Conservation (phyloP, 2,888 invertebrate genomes). For the Orchestes rusci region DNA sequence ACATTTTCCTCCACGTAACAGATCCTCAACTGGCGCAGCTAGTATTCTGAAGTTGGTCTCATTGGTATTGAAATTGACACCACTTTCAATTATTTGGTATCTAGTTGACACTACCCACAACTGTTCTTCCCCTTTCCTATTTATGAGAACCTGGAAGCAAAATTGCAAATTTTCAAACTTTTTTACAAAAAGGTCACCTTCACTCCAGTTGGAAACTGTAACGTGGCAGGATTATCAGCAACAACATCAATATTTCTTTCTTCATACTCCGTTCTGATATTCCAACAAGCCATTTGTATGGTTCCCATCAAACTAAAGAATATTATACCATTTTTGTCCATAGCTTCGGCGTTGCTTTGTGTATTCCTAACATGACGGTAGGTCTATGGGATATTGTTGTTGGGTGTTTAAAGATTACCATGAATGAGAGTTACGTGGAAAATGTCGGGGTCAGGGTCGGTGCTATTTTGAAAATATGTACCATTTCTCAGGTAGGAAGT, state of each 20-base stretch:
- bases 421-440: conserved; percentile 53
- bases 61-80: conserved; percentile 47
- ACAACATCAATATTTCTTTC: conserved; percentile 50
- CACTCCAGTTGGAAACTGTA: conserved; percentile 69
- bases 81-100: conserved; percentile 61
- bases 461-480: conserved; percentile 44
- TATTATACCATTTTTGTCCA: conserved; percentile 61
- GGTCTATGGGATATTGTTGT: conserved; percentile 42
- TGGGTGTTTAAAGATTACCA: too few relatives aligned
- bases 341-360: conserved; percentile 68
- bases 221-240: conserved; percentile 50
- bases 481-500: conserved; percentile 56
- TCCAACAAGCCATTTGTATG: conserved; percentile 67
- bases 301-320: conserved; percentile 64
- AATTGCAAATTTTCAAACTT: too few relatives aligned
- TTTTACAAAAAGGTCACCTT: conserved; percentile 45
- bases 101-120: conserved; percentile 61
- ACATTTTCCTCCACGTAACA: conserved; percentile 54
- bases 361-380: conserved; percentile 51
- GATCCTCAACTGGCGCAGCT: conserved; percentile 52
- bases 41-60: conserved; percentile 66
- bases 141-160: too few relatives aligned
- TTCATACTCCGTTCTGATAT: conserved; percentile 56
- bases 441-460: conserved; percentile 46
- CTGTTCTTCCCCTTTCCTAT: conserved; percentile 52